Evolutionary conservation across 2,113 vertebrate genomes (phyloP).

Genomic region (Cyprinodon brontotheroides): DNA sequence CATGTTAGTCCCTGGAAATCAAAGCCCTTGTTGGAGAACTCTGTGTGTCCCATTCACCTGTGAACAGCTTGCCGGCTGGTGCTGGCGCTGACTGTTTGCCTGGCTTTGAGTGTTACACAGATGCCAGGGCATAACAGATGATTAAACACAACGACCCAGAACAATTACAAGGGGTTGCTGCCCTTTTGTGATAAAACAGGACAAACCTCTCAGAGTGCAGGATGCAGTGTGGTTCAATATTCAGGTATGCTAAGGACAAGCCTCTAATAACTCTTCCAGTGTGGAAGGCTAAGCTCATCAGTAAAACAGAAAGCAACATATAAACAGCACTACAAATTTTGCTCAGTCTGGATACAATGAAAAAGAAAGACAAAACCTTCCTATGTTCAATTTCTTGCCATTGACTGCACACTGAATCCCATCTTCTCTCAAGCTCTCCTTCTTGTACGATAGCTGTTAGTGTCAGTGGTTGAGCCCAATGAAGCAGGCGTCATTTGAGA

Average conservation of each 20-base stretch:
- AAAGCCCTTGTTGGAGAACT: conserved; percentile 52
- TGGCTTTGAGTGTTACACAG: conserved; percentile 41
- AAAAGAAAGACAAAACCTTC: conserved; percentile 26
- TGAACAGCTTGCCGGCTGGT: conserved; percentile 50
- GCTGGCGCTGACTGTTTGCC: conserved; percentile 53
- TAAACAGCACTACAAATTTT: background rate
- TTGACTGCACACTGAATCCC: conserved; percentile 29
- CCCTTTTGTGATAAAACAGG: conserved; percentile 62
- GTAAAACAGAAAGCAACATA: conserved; percentile 1
- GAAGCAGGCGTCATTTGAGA: conserved; percentile 37
- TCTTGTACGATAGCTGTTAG: conserved; percentile 37
- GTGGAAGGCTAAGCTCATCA: conserved; percentile 23
- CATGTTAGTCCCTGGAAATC: conserved; percentile 54
- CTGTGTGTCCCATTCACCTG: conserved; percentile 60
- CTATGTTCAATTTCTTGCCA: conserved; percentile 14
- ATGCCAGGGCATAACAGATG: conserved; percentile 72
- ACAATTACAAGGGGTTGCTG: conserved; percentile 65
- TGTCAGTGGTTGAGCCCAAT: conserved; percentile 27
- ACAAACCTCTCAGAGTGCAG: conserved; percentile 41
- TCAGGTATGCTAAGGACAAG: conserved; percentile 43
- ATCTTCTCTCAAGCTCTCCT: conserved; percentile 9
- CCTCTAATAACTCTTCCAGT: conserved; percentile 8
- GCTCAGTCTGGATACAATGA: conserved; percentile 33
- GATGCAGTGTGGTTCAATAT: conserved; percentile 36
- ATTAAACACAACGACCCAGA: conserved; percentile 70